Percentiles rank a stretch among this genome's conserved stretches.
These are phyloP conservation scores for Apis florea DNA, from an alignment of 1,140 invertebrate genomes.

Conservation along the genomic window DNA sequence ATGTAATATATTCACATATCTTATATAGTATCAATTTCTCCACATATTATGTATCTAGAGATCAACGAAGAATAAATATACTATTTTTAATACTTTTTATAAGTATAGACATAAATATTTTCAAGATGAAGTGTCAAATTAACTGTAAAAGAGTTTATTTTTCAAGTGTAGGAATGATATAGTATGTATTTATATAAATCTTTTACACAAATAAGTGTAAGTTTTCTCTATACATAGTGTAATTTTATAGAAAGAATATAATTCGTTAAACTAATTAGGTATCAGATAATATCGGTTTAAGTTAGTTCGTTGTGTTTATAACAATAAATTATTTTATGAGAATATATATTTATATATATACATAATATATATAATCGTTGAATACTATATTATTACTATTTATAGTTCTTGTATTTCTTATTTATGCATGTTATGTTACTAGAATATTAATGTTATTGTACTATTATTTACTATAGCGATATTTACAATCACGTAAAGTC, in stretches of 20 bases:
- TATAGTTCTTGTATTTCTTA: conserved; percentile 17
- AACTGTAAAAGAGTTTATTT: not conserved
- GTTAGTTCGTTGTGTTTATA: conserved; percentile 28
- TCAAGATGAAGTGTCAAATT: not conserved
- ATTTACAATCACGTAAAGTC: conserved; percentile 5
- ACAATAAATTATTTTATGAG: conserved; percentile 10
- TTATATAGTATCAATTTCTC: not conserved
- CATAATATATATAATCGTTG: not conserved
- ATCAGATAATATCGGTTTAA: conserved; percentile 13
- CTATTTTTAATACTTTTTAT: conserved; percentile 7
- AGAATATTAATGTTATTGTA: conserved; percentile 21
- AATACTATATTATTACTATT: conserved; percentile 13
- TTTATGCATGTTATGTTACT: conserved; percentile 28
- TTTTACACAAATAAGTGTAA: not conserved
- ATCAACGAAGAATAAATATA: not conserved
- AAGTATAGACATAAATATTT: not conserved
- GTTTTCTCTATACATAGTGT: not conserved
- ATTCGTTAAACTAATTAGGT: conserved; percentile 6
- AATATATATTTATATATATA: conserved; percentile 4
- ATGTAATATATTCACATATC: not conserved
- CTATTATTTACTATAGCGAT: conserved; percentile 5
- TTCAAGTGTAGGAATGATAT: not conserved
- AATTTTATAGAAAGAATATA: conserved; percentile 9
- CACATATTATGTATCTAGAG: not conserved
- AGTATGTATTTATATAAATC: not conserved